Base-by-base conservation (phyloP, 1,140 invertebrate genomes). In the Caenorhabditis brenneri region DNA sequence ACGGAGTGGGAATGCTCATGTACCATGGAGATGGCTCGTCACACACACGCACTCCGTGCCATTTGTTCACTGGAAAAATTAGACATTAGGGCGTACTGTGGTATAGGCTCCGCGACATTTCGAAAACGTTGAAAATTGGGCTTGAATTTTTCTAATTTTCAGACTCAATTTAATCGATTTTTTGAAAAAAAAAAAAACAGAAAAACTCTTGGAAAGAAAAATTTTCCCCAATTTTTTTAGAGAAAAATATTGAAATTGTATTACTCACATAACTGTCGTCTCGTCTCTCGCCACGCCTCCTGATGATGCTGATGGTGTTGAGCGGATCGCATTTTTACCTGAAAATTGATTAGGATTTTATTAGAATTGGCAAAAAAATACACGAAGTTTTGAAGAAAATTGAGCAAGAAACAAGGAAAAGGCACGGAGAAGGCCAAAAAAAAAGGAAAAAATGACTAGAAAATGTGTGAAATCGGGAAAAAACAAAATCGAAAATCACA, bases 11-110 rank as follows among this genome's bases (percentile, higher is more conserved):
- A 27, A 74, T 74, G 22, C 36, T 42, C 65, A 74, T 74, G 24
- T 74, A 74, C 36, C 36, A 42, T 42, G 33, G 65, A 19, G 65
- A 74, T 24, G 65, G 65, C n/a, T 74, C 65, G 33, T 74, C 65
- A 42, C 65, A 74, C 2, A 74, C 65, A 42, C 36, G 33, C 19
- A 74, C 65, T 42, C 36, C 36, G 2, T 46, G 36, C n/a, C 9
- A 74, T 42, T 74, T 74, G 33, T 46, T 74, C 36, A 74, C 65
- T 74, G 36, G 27, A 74, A 42, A 3, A 27, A 27, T 58, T 27
- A 27, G n/a, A n/a, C n/a, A n/a, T n/a, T n/a, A n/a, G n/a, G n/a
- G 29, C 9, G 10, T 12, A 1, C 16, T 46, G 10, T 4, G 4
- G 42, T 1, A 9, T 16, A 46, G 10, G 10, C 16, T 46, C 1